Percentiles rank a stretch among this genome's conserved stretches.
Evolutionary conservation across 2,113 vertebrate genomes (phyloP).

Genomic region (Empidonax alnorum): DNA sequence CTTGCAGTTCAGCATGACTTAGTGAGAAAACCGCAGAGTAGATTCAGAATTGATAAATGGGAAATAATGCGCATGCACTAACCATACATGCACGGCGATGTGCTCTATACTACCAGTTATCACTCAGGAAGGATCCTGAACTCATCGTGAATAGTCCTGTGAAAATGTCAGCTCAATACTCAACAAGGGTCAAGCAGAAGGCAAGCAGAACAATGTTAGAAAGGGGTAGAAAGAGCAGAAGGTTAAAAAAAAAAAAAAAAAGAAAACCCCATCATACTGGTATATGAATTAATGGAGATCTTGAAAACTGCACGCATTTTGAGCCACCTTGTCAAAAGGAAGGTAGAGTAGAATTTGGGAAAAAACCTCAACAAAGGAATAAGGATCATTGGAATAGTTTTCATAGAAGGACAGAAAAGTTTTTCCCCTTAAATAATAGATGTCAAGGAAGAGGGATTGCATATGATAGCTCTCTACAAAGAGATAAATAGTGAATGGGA

Average conservation of each 20-base stretch:
- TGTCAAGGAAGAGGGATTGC: neutral
- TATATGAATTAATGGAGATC: neutral
- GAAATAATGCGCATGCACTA: neutral
- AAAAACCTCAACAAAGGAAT: neutral
- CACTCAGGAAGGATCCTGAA: neutral
- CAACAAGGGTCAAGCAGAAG: neutral
- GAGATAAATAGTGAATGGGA: neutral
- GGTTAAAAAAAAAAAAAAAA: too few relatives aligned
- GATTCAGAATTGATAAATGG: neutral
- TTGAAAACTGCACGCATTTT: neutral
- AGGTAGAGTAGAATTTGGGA: neutral
- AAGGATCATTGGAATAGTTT: neutral
- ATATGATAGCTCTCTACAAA: neutral
- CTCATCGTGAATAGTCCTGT: neutral
- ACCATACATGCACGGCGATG: neutral
- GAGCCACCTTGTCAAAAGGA: neutral
- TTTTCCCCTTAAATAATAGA: neutral
- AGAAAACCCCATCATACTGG: neutral
- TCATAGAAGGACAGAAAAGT: neutral
- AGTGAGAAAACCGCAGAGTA: slow-evolving; percentile 12
- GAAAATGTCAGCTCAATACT: neutral
- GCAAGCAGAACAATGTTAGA: neutral
- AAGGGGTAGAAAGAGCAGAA: neutral
- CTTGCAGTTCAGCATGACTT: neutral
- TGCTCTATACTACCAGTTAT: neutral